Base-by-base conservation (phyloP, 2,888 invertebrate species). In the Diabrotica balteata region DNA sequence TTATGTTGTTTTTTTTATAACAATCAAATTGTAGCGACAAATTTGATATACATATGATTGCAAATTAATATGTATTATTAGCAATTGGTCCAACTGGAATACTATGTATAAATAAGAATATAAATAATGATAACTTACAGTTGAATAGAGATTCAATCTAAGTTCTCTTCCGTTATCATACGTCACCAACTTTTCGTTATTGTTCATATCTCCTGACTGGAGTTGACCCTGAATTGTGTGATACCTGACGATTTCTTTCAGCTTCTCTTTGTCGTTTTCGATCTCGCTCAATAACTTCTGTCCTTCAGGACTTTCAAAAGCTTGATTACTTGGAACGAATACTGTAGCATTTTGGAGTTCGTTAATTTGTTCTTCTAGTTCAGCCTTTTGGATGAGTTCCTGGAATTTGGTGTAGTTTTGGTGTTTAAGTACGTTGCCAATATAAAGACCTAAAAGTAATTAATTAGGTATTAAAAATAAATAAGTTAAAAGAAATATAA, bases 291-390 rank as follows among this genome's bases (percentile, higher is more conserved):
- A 68, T 7, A 80, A 79, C 60, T 83, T 83, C 66, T 83, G 80
- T 45, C 80, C 77, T 67, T 83, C 83, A 46, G 85, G 78, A 69
- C 84, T 80, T 55, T 86, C 86, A 72, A 92, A 87, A 0, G 91
- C 91, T 67, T 87, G 86, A 78, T 92, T 87, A 0, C 88, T 86
- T 42, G 89, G 90, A 2, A 89, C 90, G 76, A 91, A 89, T 8
- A 91, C 81, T 0, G 91, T 91, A 66, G 82, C 88, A 75, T 85
- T 91, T 80, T 85, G 86, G 78, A 85, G 81, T 67, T 87, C 86
- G 72, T 88, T 85, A 64, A 91, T 85, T 75, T 86, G 85, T 57
- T 87, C 84, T 54, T 86, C 84, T 63, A 90, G 80, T 8, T 86
- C 87, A 47, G 89, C 87, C 51, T 86, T 85, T 65, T 87, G 86